These are phyloP conservation scores for Turdus rufiventris DNA, from an alignment of 2,113 vertebrate genomes.

Conservation along the genomic window DNA sequence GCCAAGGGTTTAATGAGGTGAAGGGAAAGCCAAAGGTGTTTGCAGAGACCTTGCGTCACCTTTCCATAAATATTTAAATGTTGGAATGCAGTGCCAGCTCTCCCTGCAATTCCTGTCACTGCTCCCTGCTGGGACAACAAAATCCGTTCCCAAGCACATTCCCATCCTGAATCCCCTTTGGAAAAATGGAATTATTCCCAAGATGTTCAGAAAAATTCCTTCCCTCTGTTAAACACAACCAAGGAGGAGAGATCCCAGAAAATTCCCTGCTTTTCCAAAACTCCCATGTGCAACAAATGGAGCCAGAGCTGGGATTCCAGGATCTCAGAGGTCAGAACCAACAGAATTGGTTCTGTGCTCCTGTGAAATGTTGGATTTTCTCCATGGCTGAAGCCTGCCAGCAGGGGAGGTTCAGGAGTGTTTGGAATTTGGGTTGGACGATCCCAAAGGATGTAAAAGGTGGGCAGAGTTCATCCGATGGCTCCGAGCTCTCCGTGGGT, in stretches of 20 bases:
- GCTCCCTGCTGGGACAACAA: not conserved
- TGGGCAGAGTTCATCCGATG: not conserved
- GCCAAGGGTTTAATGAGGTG: not conserved
- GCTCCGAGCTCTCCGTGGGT: not conserved
- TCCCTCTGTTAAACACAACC: not conserved
- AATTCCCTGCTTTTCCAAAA: not conserved
- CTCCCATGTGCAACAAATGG: rapidly evolving
- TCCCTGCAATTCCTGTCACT: not conserved
- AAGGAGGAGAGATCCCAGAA: not conserved
- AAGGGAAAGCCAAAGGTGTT: not conserved
- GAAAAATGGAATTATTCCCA: rapidly evolving
- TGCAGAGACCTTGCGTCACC: not conserved
- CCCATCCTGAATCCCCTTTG: no score
- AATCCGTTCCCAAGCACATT: not conserved
- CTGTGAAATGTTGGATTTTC: not conserved
- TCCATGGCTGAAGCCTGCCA: not conserved
- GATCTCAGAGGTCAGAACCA: not conserved
- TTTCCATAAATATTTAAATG: not conserved
- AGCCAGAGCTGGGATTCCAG: not conserved
- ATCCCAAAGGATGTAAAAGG: not conserved
- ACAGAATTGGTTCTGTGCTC: not conserved
- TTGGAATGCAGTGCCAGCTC: not conserved
- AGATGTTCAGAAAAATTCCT: not conserved
- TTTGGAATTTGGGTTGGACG: not conserved
- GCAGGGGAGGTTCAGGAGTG: rapidly evolving